Conservation (phyloP, 2,888 invertebrate species). For the Pollenia griseotomentosa region DNA sequence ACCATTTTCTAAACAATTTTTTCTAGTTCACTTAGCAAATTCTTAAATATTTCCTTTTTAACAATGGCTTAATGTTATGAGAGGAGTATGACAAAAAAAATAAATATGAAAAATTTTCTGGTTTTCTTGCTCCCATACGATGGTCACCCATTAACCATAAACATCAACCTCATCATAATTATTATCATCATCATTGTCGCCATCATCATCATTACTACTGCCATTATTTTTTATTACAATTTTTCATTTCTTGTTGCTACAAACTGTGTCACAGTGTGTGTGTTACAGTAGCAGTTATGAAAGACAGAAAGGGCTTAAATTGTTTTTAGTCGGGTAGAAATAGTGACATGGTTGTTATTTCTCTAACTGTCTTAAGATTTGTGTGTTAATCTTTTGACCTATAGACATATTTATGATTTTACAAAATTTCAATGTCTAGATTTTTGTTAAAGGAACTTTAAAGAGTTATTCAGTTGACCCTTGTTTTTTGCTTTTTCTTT, state of each 20-base stretch:
- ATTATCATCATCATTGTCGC: slow-evolving; percentile 22
- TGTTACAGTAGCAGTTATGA: slow-evolving; percentile 19
- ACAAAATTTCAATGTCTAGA: too few relatives aligned
- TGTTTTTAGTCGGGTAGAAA: background rate
- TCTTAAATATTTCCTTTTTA: slow-evolving; percentile 63
- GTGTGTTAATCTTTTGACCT: too few relatives aligned
- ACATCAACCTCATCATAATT: slow-evolving; percentile 39
- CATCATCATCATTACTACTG: slow-evolving; percentile 54
- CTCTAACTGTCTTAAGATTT: too few relatives aligned
- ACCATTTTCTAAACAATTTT: slow-evolving; percentile 55
- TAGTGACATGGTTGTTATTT: too few relatives aligned
- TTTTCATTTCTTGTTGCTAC: slow-evolving; percentile 1
- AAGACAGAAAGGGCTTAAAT: background rate
- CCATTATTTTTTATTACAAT: slow-evolving; percentile 59
- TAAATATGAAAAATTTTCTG: background rate
- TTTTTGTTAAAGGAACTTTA: too few relatives aligned
- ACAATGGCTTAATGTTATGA: slow-evolving; percentile 41
- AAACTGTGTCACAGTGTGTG: background rate
- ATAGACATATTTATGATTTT: too few relatives aligned
- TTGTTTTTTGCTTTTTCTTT: too few relatives aligned
- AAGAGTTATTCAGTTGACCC: too few relatives aligned
- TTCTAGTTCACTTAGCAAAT: slow-evolving; percentile 68
- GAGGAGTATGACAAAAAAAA: background rate
- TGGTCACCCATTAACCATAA: slow-evolving; percentile 59
- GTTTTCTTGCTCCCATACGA: slow-evolving; percentile 31